Evolutionary conservation across 2,113 vertebrate species (phyloP), one percentile per base, ranked within the genome.

Genomic region (Hymenochirus boettgeri): DNA sequence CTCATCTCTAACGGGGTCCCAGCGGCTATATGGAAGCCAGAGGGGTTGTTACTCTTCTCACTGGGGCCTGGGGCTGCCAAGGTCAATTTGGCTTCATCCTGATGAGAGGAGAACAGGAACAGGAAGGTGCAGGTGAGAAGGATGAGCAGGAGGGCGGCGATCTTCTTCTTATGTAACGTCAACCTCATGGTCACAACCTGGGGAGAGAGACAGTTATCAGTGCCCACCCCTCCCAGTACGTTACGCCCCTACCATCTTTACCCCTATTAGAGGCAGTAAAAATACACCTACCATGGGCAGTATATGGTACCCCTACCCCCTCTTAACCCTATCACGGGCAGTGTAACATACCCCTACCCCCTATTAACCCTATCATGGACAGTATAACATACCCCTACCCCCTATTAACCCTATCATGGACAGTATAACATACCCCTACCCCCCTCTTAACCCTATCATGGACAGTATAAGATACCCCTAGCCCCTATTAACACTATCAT

Each of bases 1-100:
- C 57, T 70, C 75, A 85, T 51, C 2, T 75, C 65, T 2, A 76
- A 8, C 17, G 75, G 42, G 1, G 81, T 77, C 1, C 33, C 70
- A 1, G 61, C 80, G 15, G 76, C 69, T 6, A 86, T 76, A 51
- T 65, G 79, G 2, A 57, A 51, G 13, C 39, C 24, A 0, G 27
- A 25, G 31, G 18, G 64, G 13, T 29, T 25, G 13, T 29, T 25
- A 1, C 11, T 27, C 8, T 7, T 7, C 4, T 42, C 31, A 1
- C 1, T 18, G 45, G 53, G 46, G 11, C 9, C 4, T 4, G 18
- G 26, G 5, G 15, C 10, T 2, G 24, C 9, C 1, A 3, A 9
- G 1, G 17, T 7, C 7, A 11, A 15, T 1, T 27, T n/a, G 1
- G n/a, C 3, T 2, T 51, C 46, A 3, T 42, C 31, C 23, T 17